Conservation (phyloP, 2,888 invertebrate species). For the Asteroscopus sphinx region DNA sequence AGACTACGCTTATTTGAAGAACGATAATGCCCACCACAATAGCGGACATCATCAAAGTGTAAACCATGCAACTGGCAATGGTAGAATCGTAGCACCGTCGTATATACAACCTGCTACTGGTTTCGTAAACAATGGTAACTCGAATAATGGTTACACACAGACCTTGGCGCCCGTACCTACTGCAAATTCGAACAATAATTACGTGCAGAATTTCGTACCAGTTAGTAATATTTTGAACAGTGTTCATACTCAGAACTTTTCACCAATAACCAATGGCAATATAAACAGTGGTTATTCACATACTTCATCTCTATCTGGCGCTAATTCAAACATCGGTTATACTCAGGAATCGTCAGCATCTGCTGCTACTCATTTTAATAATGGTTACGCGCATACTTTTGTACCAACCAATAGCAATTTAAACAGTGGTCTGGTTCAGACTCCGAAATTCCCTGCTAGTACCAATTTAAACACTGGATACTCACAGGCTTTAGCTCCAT, state of each 20-base stretch:
- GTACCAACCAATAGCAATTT: not conserved
- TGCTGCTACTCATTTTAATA: constrained; percentile 3
- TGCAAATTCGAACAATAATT: constrained; percentile 22
- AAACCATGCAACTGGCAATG: constrained; percentile 1
- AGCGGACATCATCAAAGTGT: constrained; percentile 5
- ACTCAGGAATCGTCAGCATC: not conserved
- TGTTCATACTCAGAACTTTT: constrained; percentile 10
- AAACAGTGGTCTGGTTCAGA: not conserved
- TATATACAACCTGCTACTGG: not conserved
- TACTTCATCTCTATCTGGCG: constrained; percentile 1
- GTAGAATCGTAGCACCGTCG: not conserved
- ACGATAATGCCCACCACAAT: constrained; percentile 44
- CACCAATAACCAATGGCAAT: constrained; percentile 4
- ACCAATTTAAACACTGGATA: no score
- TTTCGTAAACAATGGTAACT: constrained; percentile 16
- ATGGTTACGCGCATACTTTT: constrained; percentile 5
- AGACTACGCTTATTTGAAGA: constrained; percentile 61
- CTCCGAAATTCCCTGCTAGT: no score
- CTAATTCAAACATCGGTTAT: constrained; percentile 10
- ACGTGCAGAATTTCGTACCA: constrained; percentile 2
- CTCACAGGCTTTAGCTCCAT: no score
- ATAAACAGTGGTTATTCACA: constrained; percentile 30
- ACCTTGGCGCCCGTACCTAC: not conserved
- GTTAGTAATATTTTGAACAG: constrained; percentile 8
- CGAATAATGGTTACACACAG: constrained; percentile 16